Base-by-base conservation (phyloP, 2,113 vertebrate genomes). In the Corythoichthys intestinalis region DNA sequence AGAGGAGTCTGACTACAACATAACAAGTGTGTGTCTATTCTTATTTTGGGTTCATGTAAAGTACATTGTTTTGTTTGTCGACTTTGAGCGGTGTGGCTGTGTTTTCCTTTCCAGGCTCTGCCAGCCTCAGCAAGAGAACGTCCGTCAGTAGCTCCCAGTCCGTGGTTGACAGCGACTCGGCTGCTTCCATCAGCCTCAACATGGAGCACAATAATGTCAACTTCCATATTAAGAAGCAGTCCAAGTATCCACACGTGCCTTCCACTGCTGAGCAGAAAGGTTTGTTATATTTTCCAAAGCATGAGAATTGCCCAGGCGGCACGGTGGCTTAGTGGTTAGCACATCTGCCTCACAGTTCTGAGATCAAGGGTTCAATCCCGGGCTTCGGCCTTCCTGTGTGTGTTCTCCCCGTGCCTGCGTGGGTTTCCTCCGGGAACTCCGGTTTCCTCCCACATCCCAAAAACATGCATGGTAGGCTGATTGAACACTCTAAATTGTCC, bases 131-230 rank as follows among this genome's bases (percentile, higher is more conserved):
- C 91, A 98, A 98, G 92, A 95, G 97, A 76, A 96, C 97, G 11
- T 99, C 97, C 13, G 96, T 98, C 91, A 98, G 96, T 93, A 99
- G 97, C 85, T 96, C 95, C 92, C 97, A 98, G 90, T 99, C 97
- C 70, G 93, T 93, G 81, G 92, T 97, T 92, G 96, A 98, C 91
- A 98, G 96, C 78, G 97, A 99, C 91, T 99, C 97, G 3, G 96
- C 96, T 2, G 94, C 97, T 69, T 99, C 97, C 77, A 98, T 99
- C 91, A 99, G 93, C 92, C 94, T 99, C 81, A 98, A 98, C 88
- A 93, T 98, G 94, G 97, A 99, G 93, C 93, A 98, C 90, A 96
- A 98, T 94, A 98, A 99, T 80, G 97, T 98, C 87, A 98, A 99
- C 93, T 98, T 98, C 91, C 96, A 98, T 93, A 97, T 99, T 92